These are phyloP conservation scores for Eristalis intricaria DNA, from an alignment of 2,888 invertebrate genomes.

Conservation along the genomic window DNA sequence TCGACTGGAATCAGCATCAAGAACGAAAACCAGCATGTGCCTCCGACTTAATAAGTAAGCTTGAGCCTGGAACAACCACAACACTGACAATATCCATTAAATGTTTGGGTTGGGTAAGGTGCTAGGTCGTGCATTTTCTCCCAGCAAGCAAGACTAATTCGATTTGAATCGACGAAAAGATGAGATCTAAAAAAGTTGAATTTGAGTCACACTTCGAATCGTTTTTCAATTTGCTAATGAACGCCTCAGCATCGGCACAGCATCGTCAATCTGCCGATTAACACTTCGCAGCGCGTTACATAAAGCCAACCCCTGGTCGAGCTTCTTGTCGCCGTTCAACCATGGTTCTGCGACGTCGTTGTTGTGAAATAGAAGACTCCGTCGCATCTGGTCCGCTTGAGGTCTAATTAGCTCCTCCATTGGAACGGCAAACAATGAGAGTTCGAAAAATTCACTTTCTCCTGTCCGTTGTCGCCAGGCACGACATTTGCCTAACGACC, in stretches of 20 bases:
- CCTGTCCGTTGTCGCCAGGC: background rate
- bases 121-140: too few relatives aligned
- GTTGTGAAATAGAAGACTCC: conserved; percentile 1
- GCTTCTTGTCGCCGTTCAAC: background rate
- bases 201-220: background rate
- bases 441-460: conserved; percentile 39
- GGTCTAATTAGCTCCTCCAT: conserved; percentile 45
- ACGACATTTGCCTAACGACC: background rate
- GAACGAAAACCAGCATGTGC: too few relatives aligned
- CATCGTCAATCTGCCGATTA: background rate
- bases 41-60: too few relatives aligned
- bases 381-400: background rate
- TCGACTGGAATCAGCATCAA: too few relatives aligned
- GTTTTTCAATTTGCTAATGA: background rate
- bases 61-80: too few relatives aligned
- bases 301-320: background rate
- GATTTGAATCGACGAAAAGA: background rate
- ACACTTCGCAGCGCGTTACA: background rate
- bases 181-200: background rate
- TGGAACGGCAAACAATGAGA: conserved; percentile 24
- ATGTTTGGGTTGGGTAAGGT: too few relatives aligned
- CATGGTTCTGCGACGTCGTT: background rate
- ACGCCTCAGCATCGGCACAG: background rate
- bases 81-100: too few relatives aligned
- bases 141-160: background rate